Percentiles rank a stretch among this genome's conserved stretches.
Evolutionary conservation across 2,113 vertebrate species (phyloP).

Genomic region (Mesembrinibis cayennensis): DNA sequence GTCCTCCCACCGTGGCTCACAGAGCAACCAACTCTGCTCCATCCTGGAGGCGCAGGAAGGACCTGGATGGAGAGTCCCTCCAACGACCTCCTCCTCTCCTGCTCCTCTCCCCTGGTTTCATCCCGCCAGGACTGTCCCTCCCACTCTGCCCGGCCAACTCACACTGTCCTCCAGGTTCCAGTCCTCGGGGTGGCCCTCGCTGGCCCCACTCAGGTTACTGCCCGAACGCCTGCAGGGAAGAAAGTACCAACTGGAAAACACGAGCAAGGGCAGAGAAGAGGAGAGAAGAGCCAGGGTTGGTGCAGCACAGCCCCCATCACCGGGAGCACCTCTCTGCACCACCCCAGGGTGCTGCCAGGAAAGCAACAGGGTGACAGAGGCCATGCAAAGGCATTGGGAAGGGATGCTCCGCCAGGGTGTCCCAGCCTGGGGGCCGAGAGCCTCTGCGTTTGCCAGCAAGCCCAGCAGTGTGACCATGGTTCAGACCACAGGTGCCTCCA

Average conservation of each 20-base stretch:
- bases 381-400: rapidly evolving
- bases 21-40: not conserved
- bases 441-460: not conserved
- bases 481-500: not conserved
- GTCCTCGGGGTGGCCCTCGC: constrained; percentile 81
- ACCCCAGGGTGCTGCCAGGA: not conserved
- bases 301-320: not conserved
- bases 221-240: constrained; percentile 81
- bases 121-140: rapidly evolving
- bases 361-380: not conserved
- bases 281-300: not conserved
- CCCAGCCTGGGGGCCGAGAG: not conserved
- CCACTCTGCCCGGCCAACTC: constrained; percentile 1
- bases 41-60: rapidly evolving
- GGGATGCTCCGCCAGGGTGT: rapidly evolving
- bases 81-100: not conserved
- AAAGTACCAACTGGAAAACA: not conserved
- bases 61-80: not conserved
- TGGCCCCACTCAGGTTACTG: constrained; percentile 87
- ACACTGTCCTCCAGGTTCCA: constrained; percentile 90
- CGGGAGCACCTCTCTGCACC: not conserved
- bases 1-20: rapidly evolving
- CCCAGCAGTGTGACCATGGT: rapidly evolving
- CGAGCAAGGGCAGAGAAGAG: not conserved
- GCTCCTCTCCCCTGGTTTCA: not conserved